Percentiles rank a stretch among this genome's conserved stretches.
Conservation (phyloP, 2,797 vertebrate species). For the Hydrolagus colliei region DNA sequence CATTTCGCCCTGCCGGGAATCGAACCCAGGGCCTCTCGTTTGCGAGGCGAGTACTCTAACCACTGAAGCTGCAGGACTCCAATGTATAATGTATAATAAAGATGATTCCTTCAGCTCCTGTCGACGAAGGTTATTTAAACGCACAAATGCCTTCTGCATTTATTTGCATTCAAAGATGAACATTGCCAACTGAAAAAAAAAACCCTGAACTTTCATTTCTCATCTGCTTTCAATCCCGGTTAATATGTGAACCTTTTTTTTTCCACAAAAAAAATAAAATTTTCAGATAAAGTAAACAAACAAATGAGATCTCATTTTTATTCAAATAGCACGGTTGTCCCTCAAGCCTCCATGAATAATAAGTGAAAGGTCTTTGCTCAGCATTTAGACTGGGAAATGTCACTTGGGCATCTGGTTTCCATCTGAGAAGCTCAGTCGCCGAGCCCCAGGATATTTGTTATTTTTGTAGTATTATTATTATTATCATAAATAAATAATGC, state of each 20-base stretch:
- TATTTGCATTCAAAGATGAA: not conserved
- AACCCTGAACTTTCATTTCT: not conserved
- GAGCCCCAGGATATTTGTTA: not conserved
- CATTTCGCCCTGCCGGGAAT: too few species aligned
- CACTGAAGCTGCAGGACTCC: too few species aligned
- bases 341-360: not conserved
- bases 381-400: slow-evolving; percentile 8
- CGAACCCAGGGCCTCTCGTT: too few species aligned
- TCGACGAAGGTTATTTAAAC: not conserved
- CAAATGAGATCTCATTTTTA: slow-evolving; percentile 10
- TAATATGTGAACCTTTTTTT: not conserved
- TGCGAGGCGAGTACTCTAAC: too few species aligned
- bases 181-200: not conserved
- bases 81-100: not conserved
- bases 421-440: not conserved
- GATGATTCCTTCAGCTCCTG: not conserved
- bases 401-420: not conserved
- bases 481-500: too few species aligned
- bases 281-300: not conserved
- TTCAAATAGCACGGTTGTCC: not conserved
- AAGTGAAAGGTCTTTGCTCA: not conserved
- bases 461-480: not conserved
- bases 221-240: too few species aligned
- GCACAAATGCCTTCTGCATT: not conserved
- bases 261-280: not conserved